Conservation (phyloP, 2,113 vertebrate species). For the Amphilophus citrinellus region DNA sequence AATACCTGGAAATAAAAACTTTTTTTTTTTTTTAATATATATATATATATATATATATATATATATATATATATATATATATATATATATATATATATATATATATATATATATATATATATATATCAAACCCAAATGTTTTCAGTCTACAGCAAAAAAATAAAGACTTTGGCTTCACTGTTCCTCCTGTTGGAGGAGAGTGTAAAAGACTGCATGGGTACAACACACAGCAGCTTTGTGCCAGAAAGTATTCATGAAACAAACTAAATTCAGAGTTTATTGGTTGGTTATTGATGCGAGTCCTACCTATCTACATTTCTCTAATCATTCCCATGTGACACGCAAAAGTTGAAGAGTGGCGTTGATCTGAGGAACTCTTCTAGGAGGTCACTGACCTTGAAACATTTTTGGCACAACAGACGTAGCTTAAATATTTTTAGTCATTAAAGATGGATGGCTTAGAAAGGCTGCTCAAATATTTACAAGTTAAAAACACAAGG, state of each 20-base stretch:
- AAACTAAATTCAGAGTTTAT: neutral
- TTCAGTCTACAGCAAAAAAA: too few relatives aligned
- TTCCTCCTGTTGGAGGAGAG: too few relatives aligned
- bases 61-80: too few relatives aligned
- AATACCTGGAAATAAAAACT: too few relatives aligned
- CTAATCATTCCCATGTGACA: neutral
- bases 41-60: too few relatives aligned
- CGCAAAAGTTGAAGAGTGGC: neutral
- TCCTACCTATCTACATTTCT: neutral
- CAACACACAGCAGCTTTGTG: neutral
- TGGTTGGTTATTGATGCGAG: neutral
- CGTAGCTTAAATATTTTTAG: conserved; percentile 39
- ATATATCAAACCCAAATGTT: too few relatives aligned
- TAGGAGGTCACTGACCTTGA: conserved; percentile 28
- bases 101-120: too few relatives aligned
- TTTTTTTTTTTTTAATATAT: too few relatives aligned
- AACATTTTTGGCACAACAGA: conserved; percentile 33
- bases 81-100: too few relatives aligned
- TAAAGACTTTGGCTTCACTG: too few relatives aligned
- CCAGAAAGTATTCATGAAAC: neutral
- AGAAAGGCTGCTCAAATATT: conserved; percentile 73
- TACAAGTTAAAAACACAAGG: conserved; percentile 51
- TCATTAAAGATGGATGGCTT: conserved; percentile 74
- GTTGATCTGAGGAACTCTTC: conserved; percentile 15
- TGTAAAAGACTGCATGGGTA: neutral